These are phyloP conservation scores for Lutjanus erythropterus DNA, from an alignment of 2,113 vertebrate genomes.

Conservation along the genomic window DNA sequence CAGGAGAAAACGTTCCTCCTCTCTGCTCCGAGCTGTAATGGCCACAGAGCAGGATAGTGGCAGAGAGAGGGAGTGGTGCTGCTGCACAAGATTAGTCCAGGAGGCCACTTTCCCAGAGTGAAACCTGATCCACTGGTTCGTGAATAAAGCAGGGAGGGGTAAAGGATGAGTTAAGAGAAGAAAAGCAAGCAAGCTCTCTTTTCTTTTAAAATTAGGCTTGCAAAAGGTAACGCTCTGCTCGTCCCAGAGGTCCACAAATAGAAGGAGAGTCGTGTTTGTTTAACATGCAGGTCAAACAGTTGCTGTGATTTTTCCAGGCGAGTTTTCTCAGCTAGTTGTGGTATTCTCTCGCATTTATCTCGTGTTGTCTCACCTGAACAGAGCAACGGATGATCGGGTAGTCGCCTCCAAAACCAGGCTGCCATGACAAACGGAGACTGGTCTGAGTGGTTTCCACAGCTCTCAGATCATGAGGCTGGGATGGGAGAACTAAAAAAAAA, in stretches of 20 bases:
- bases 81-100: constrained; percentile 60
- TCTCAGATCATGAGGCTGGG: constrained; percentile 78
- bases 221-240: not conserved
- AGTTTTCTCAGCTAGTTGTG: constrained; percentile 1
- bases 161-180: constrained; percentile 58
- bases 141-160: constrained; percentile 64
- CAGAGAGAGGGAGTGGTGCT: constrained; percentile 64
- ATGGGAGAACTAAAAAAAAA: constrained; percentile 85
- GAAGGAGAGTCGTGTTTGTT: constrained; percentile 26
- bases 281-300: constrained; percentile 34
- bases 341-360: not conserved
- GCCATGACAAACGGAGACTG: constrained; percentile 85
- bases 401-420: constrained; percentile 86
- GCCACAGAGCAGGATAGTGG: constrained; percentile 33
- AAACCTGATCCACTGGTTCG: constrained; percentile 75
- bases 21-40: constrained; percentile 39
- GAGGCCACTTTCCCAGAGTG: constrained; percentile 79
- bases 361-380: constrained; percentile 86
- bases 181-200: constrained; percentile 50
- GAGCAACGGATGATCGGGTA: constrained; percentile 86
- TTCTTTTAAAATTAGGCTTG: constrained; percentile 31
- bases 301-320: not conserved
- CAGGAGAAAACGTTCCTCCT: constrained; percentile 60
- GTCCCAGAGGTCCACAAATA: constrained; percentile 6
- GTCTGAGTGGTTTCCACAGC: constrained; percentile 79